Base-by-base conservation (phyloP, 2,888 invertebrate species). In the Acrocyrtus sp. region DNA sequence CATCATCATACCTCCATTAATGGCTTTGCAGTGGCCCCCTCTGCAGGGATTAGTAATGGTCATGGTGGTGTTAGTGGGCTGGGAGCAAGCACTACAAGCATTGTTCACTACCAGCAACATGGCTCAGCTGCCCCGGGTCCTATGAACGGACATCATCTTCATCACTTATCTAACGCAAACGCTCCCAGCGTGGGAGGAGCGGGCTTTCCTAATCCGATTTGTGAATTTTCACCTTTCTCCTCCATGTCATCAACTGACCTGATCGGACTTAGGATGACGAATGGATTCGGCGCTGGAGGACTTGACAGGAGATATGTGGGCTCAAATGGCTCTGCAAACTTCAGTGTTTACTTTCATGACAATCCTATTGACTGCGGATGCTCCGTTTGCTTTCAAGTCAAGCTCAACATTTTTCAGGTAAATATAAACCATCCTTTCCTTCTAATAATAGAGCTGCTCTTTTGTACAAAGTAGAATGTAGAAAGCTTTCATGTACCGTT, bases 351-450 rank as follows among this genome's bases (percentile, higher is more conserved):
- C 58, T 80, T 74, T 69, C 81, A 81, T 72, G 81, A 81, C 70
- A 79, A 78, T 70, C 79, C 79, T 6, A 60, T 78, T 8, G 81
- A 81, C 67, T 81, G 81, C 72, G 81, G 81, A n/a, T 81, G 81
- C 69, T 72, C 78, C 21, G 68, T 73, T 21, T 81, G 81, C 68
- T 80, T 78, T 72, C 75, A 79, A 73, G 74, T 72, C 48, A 79
- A 79, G 57, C 68, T 77, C 22, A 72, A 61, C 48, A 77, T 78
- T 72, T 74, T 81, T 61, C 78, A 81, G 81, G 81, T 81, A 74
- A 68, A 39, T 29, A n/a, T n/a, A n/a, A 43, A 19, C 29, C 45
- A 39, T 51, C 17, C 22, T 51, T 48, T 51, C 17, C 47, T 45
- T n/a, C n/a, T n/a, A n/a, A n/a, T n/a, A n/a, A n/a, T n/a, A n/a